A percentile compares a stretch with the other conserved stretches of the same genome.
These are phyloP conservation scores for Cecidostiba fungosa DNA, from an alignment of 2,888 invertebrate genomes.

Conservation along the genomic window DNA sequence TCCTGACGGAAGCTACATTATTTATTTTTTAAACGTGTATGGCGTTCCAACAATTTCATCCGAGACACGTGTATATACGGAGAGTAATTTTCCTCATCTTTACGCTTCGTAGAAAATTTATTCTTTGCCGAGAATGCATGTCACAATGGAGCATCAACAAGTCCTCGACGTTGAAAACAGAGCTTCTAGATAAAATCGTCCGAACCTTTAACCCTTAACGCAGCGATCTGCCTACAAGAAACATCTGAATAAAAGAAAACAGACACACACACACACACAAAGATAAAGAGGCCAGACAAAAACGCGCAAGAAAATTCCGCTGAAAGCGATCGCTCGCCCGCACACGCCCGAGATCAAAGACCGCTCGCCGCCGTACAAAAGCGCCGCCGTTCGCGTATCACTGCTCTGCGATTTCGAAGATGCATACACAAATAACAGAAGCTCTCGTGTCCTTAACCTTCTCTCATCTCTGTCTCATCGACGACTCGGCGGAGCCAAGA, in stretches of 20 bases:
- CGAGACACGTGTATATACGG: too few relatives aligned
- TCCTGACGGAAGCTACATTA: too few relatives aligned
- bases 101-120: background rate
- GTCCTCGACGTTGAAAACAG: background rate
- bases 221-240: conserved; percentile 1
- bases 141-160: conserved; percentile 26
- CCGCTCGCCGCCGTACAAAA: background rate
- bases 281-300: background rate
- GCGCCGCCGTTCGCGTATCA: background rate
- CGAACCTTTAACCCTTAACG: conserved; percentile 50
- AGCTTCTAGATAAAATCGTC: conserved; percentile 42
- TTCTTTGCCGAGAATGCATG: background rate
- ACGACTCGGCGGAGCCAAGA: background rate
- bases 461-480: background rate
- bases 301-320: background rate
- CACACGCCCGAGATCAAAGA: background rate
- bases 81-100: background rate
- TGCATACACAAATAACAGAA: background rate
- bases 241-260: background rate
- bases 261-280: background rate
- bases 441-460: background rate
- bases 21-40: too few relatives aligned
- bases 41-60: too few relatives aligned
- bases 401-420: background rate
- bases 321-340: conserved; percentile 19